A percentile compares a stretch with the other conserved stretches of the same genome.
Conservation (phyloP, 2,797 vertebrate genomes). For the Eptatretus atami region DNA sequence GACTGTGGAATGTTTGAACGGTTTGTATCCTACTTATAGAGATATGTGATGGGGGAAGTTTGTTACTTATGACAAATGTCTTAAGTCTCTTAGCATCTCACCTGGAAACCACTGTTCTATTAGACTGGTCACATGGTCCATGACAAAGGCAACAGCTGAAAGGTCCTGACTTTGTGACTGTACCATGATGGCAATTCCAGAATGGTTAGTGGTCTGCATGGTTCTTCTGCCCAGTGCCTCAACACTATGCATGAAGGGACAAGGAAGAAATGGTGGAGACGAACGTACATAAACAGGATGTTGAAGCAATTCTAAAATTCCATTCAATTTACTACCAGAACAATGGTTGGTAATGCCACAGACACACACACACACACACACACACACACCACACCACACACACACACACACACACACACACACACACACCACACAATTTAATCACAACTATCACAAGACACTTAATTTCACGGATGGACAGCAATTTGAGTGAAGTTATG, state of each 20-base stretch:
- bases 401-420: neutral
- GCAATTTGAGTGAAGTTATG: neutral
- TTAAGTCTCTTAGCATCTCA: conserved; percentile 11
- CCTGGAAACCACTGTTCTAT: conserved; percentile 98
- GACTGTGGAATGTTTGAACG: no score
- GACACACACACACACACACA: no score
- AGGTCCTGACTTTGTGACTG: conserved; percentile 74
- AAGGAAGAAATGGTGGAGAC: neutral
- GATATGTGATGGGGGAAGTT: no score
- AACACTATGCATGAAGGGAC: conserved; percentile 20
- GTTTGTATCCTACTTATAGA: no score
- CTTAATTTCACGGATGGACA: neutral
- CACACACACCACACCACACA: neutral
- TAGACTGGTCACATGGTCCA: conserved; percentile 63
- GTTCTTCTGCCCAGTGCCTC: conserved; percentile 77
- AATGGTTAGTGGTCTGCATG: conserved; percentile 67
- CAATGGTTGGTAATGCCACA: neutral
- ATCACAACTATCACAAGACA: neutral
- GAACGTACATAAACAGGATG: neutral
- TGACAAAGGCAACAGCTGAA: conserved; percentile 90
- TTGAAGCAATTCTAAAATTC: conserved; percentile 7
- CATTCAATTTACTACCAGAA: neutral
- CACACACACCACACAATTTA: neutral
- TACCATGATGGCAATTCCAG: conserved; percentile 73
- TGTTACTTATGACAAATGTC: no score